These are phyloP conservation scores for Pherbina coryleti DNA, from an alignment of 2,888 invertebrate genomes.

Conservation along the genomic window DNA sequence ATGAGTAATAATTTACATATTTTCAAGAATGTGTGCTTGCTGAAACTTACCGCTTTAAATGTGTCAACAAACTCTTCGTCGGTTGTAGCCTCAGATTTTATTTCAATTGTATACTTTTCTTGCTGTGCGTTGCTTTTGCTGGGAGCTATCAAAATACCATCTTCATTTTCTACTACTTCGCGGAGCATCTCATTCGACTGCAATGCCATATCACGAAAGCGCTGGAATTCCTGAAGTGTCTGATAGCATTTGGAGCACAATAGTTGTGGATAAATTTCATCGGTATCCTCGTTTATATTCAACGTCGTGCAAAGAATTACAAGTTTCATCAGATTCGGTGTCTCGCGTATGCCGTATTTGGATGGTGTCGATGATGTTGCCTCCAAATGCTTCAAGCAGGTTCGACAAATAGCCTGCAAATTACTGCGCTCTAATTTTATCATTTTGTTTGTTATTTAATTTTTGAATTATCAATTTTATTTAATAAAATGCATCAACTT, in stretches of 20 bases:
- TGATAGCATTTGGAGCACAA: conserved; percentile 17
- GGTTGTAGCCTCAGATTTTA: no score
- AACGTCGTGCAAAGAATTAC: conserved; percentile 1
- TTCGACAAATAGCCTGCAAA: conserved; percentile 8
- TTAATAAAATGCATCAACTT: no score
- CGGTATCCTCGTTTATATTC: background rate
- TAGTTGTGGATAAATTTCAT: background rate
- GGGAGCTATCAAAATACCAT: background rate
- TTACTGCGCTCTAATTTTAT: background rate
- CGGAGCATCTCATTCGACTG: conserved; percentile 3
- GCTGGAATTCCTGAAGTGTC: background rate
- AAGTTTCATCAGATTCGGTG: conserved; percentile 7
- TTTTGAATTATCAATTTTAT: no score
- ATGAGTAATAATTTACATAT: no score
- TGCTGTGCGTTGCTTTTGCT: no score
- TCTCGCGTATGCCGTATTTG: background rate
- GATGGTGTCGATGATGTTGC: background rate
- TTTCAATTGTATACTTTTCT: no score
- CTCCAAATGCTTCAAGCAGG: background rate
- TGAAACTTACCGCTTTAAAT: no score
- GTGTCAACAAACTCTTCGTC: no score
- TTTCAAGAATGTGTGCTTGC: no score
- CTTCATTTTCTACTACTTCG: background rate
- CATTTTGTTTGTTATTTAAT: no score
- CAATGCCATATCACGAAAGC: conserved; percentile 6